phyloP scores from a whole-genome alignment of 2,113 vertebrate genomes.

The Oenanthe oenanthe region DNA sequence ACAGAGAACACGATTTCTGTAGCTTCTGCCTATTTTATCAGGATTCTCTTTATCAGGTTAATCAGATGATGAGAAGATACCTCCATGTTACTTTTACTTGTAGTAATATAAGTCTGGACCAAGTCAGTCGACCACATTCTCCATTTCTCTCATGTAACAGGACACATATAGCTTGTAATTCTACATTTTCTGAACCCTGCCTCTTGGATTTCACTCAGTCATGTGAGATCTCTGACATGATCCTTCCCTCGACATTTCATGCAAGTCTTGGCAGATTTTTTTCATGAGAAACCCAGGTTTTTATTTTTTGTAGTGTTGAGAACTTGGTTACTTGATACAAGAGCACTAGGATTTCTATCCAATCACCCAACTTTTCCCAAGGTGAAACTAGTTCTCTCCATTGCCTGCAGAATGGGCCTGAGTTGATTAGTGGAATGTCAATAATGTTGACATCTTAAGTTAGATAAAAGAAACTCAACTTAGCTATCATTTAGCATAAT shows the following conservation, averaged over 20 bases:
- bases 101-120: not conserved
- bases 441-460: slow-evolving; percentile 1
- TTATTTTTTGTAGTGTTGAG: not conserved
- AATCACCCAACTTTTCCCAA: not conserved
- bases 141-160: not conserved
- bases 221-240: not conserved
- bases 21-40: not conserved
- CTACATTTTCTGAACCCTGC: not conserved
- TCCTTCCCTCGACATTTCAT: not conserved
- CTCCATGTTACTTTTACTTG: not conserved
- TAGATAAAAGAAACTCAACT: slow-evolving; percentile 32
- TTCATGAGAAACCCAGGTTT: not conserved
- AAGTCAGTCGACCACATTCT: not conserved
- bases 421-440: not conserved
- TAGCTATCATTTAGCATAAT: slow-evolving; percentile 18
- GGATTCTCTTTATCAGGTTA: not conserved
- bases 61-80: not conserved
- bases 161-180: not conserved
- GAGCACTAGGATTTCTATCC: not conserved
- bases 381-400: not conserved
- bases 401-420: not conserved
- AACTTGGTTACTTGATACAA: slow-evolving; percentile 16
- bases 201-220: slow-evolving; percentile 18
- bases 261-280: not conserved
- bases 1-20: not conserved